Conservation (phyloP, 2,888 invertebrate species). For the Rhamphomyia laevipes region DNA sequence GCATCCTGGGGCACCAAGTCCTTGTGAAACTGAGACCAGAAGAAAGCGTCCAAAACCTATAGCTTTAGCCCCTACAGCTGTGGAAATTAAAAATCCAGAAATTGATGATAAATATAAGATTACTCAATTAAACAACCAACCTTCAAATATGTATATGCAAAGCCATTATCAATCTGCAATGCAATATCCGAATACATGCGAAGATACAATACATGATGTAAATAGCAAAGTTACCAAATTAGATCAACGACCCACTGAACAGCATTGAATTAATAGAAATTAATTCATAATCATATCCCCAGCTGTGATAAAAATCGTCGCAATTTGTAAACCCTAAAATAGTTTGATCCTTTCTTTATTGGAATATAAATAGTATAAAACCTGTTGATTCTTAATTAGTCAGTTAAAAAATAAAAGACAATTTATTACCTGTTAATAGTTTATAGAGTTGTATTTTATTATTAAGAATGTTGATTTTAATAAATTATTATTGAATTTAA, state of each 20-base stretch:
- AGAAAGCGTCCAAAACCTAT: constrained; percentile 16
- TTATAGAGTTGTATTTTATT: too few species aligned
- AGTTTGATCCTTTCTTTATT: too few species aligned
- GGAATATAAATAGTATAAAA: too few species aligned
- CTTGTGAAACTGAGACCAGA: constrained; percentile 18
- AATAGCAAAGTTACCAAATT: too few species aligned
- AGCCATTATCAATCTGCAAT: constrained; percentile 32
- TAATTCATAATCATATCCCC: constrained; percentile 22
- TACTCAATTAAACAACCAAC: constrained; percentile 12
- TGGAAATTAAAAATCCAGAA: not conserved
- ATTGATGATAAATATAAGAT: not conserved
- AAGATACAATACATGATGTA: too few species aligned
- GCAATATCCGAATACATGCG: too few species aligned
- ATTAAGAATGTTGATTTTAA: too few species aligned
- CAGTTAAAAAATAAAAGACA: constrained; percentile 20
- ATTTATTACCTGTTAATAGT: constrained; percentile 21
- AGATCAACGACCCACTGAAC: too few species aligned
- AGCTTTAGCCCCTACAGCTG: constrained; percentile 11
- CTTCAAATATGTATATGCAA: constrained; percentile 32
- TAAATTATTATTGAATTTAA: too few species aligned
- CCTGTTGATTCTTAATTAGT: constrained; percentile 8
- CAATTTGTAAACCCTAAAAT: too few species aligned
- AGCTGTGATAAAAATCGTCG: constrained; percentile 32
- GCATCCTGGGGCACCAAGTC: constrained; percentile 44
- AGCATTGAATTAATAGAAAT: too few species aligned